Base-by-base conservation (phyloP, 2,888 invertebrate genomes). In the Sminthurinus aureus region DNA sequence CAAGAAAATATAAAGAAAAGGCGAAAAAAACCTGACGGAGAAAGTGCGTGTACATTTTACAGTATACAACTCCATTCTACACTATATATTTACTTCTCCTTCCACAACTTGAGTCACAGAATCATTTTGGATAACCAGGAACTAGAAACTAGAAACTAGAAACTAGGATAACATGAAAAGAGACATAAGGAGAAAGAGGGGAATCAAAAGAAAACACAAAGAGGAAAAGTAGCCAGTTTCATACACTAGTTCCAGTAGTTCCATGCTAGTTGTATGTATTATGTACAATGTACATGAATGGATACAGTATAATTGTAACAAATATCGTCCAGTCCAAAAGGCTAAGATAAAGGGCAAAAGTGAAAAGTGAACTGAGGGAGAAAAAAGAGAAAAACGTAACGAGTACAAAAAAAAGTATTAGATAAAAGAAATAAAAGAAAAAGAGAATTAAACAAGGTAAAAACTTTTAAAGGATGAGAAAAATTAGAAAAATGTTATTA, bases 331-430 rank as follows among this genome's bases (percentile, higher is more conserved):
- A 69, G 22, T 69, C 38, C 38, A 73, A 77, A 77, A 77, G 77
- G 50, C 58, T 15, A 58, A 76, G 76, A 50, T 18, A 76, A 38
- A 76, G 51, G 15, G 12, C 20, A n/a, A 52, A 51, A 76, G 58
- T 24, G 77, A 58, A 77, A 38, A 58, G 77, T 52, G 51, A 77
- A 69, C 58, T 58, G 58, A 58, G 58, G 13, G 58, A 58, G 18
- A 58, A 58, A 13, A 15, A 58, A 9, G 18, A 18, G 13, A 58
- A 22, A 11, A 22, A n/a, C 8, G 20, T 8, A 58, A 58, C 3
- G 38, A 38, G 38, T n/a, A n/a, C n/a, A 52, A 52, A 52, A 8
- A 11, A 58, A 58, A 58, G 58, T 58, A 58, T 69, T 12, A 22
- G 69, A 69, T 73, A 73, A 58, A 58, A 58, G 58, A 58, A 58